Percentiles rank a stretch among this genome's conserved stretches.
phyloP scores from a whole-genome alignment of 1,140 invertebrate genomes.

The Hetaerina americana region DNA sequence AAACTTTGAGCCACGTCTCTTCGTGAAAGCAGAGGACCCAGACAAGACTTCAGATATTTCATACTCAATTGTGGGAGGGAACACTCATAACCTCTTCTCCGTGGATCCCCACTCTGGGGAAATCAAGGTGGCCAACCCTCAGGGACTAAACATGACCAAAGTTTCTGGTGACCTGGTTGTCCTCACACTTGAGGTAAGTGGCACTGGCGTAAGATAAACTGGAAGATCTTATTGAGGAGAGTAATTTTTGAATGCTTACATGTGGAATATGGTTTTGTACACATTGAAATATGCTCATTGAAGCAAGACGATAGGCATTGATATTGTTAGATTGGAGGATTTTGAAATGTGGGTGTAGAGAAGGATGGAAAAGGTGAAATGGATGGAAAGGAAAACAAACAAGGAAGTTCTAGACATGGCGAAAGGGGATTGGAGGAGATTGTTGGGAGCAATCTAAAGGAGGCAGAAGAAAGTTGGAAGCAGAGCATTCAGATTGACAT shows the following conservation, averaged over 20 bases:
- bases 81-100: slow-evolving; percentile 46
- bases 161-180: slow-evolving; percentile 40
- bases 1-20: slow-evolving; percentile 55
- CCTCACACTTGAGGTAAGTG: slow-evolving; percentile 38
- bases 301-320: too few relatives aligned
- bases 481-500: too few relatives aligned
- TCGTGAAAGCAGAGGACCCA: slow-evolving; percentile 58
- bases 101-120: slow-evolving; percentile 54
- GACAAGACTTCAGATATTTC: slow-evolving; percentile 67
- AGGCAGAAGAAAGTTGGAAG: too few relatives aligned
- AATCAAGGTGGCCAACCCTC: slow-evolving; percentile 46
- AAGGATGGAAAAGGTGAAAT: too few relatives aligned
- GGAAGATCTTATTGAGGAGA: background rate
- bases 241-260: too few relatives aligned
- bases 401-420: background rate
- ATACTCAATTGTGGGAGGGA: slow-evolving; percentile 56
- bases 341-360: too few relatives aligned
- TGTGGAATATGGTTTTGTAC: too few relatives aligned
- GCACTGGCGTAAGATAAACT: too few relatives aligned
- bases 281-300: too few relatives aligned
- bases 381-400: too few relatives aligned
- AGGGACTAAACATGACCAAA: slow-evolving; percentile 46
- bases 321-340: too few relatives aligned
- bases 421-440: background rate
- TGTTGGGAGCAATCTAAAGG: background rate